Evolutionary conservation across 64 coral and sea anemone species (phyloP), one percentile per base, ranked within the genome.

Genomic region (Montipora capricornis): DNA sequence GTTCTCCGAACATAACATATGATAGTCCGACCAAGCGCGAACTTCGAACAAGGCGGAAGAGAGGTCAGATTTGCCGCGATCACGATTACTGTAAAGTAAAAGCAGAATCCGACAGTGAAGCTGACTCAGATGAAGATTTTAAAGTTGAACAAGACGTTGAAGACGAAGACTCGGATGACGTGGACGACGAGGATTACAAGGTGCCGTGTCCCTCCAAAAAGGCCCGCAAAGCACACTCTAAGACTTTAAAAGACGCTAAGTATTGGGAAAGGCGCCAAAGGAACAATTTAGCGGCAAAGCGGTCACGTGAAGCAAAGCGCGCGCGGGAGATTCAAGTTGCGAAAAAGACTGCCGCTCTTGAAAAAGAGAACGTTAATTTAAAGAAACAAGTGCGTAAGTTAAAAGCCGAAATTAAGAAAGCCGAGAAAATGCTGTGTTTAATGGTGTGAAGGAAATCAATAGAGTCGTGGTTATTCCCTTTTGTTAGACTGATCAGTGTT

Each of bases 211-310:
- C 82, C 0, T 62, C 46, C 3, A 86, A 86, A 22, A 86, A 73
- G 50, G 46, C 47, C 0, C 82, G 64, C 44, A 49, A 47, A 50
- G 46, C 16, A 7, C 70, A 73, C 17, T 22, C 82, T 8, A 64
- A 84, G 7, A 12, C 19, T 0, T 15, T 45, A 0, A 92, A 85
- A 47, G 73, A 92, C 47, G 55, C 53, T 1, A 86, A 77, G 22
- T 85, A 92, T 53, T 92, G 80, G 81, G 90, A 92, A 14, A 76
- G 82, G 62, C 80, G 90, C 20, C 49, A 85, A 45, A 85, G 71
- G 60, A 92, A 92, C 70, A 92, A 92, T 86, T 83, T 92, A 49
- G 90, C 90, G 44, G 90, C 90, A 0, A 92, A 92, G 59, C 80
- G 81, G 9, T 92, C 90, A 11, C 81, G 90, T 2, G 69, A 92